These are phyloP conservation scores for Scaptomyza polygonia DNA, from an alignment of 2,888 invertebrate genomes.

Conservation along the genomic window DNA sequence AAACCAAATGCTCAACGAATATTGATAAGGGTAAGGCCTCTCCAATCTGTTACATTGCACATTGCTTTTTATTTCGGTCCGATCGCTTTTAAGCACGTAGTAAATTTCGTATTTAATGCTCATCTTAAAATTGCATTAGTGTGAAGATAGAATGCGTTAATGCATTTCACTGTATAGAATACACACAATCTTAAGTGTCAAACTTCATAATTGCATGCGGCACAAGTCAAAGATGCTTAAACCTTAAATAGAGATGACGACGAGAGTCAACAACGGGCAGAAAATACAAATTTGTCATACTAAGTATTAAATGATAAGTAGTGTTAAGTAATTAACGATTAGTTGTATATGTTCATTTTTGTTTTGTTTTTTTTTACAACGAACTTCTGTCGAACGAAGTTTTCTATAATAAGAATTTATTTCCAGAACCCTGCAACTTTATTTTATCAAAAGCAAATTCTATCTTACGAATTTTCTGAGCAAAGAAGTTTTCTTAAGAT, in stretches of 20 bases:
- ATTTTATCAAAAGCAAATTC: too few species aligned
- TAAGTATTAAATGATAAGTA: too few species aligned
- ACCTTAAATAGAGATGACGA: neutral
- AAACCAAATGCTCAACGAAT: constrained; percentile 10
- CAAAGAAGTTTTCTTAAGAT: too few species aligned
- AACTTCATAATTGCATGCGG: constrained; percentile 24
- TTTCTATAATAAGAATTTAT: too few species aligned
- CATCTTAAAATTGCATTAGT: neutral
- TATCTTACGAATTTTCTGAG: too few species aligned
- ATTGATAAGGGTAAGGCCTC: constrained; percentile 52
- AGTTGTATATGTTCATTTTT: too few species aligned
- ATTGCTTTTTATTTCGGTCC: neutral
- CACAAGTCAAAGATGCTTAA: neutral
- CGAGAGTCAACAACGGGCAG: neutral
- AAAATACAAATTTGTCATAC: neutral
- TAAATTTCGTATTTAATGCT: neutral
- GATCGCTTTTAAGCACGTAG: constrained; percentile 22
- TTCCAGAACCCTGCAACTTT: too few species aligned
- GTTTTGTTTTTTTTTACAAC: too few species aligned
- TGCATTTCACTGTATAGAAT: neutral
- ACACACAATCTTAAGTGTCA: constrained; percentile 25
- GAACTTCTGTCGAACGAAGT: too few species aligned
- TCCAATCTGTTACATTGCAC: constrained; percentile 12
- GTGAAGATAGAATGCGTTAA: neutral
- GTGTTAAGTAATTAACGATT: too few species aligned